Evolutionary conservation across 2,113 vertebrate genomes (phyloP).

Genomic region (Taurulus bubalis): DNA sequence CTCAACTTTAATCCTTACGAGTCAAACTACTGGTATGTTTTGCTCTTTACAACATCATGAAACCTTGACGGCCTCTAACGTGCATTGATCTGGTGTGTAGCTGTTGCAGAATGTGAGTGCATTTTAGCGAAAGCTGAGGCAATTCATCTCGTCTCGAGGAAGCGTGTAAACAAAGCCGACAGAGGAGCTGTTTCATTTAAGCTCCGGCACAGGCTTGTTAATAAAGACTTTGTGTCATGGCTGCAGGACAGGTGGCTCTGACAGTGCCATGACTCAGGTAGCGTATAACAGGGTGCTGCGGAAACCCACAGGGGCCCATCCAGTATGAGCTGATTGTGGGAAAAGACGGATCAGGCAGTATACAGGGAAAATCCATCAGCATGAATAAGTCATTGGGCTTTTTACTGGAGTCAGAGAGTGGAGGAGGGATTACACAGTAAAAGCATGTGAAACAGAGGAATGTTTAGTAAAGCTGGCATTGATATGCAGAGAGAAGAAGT

Average conservation of each 20-base stretch:
- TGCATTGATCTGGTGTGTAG: constrained; percentile 30
- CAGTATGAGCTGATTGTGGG: constrained; percentile 69
- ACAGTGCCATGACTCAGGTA: constrained; percentile 46
- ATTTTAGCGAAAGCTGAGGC: not conserved
- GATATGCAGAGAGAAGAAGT: constrained; percentile 28
- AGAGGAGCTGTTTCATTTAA: not conserved
- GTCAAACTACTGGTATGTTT: not conserved
- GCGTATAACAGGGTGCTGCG: constrained; percentile 10
- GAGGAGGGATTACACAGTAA: constrained; percentile 66
- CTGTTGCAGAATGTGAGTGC: constrained; percentile 15
- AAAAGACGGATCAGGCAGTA: constrained; percentile 52
- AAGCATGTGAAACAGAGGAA: constrained; percentile 74
- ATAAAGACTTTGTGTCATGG: constrained; percentile 1
- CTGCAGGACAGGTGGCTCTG: constrained; percentile 31
- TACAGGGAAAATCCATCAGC: constrained; percentile 85
- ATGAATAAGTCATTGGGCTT: constrained; percentile 84
- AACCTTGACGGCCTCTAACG: constrained; percentile 32
- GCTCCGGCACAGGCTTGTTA: not conserved
- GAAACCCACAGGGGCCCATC: constrained; percentile 29
- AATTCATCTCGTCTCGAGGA: not conserved
- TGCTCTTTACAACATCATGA: not conserved
- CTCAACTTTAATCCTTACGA: not conserved
- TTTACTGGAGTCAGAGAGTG: constrained; percentile 68
- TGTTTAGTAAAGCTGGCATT: constrained; percentile 66
- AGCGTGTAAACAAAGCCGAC: not conserved